These are phyloP conservation scores for Coelinius sp. DNA, from an alignment of 2,888 invertebrate genomes.

Conservation along the genomic window DNA sequence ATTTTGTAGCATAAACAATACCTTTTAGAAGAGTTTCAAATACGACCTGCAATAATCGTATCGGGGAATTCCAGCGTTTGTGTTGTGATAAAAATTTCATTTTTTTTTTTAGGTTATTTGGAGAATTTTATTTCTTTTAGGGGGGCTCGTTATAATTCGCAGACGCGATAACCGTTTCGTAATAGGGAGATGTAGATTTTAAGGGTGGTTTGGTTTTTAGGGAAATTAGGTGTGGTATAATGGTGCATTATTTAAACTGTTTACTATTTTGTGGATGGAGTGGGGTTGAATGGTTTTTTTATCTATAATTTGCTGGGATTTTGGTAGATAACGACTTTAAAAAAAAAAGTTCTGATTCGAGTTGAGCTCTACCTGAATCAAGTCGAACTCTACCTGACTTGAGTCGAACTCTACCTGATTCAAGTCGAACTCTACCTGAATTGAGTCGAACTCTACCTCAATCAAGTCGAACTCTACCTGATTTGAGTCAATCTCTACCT, in stretches of 20 bases:
- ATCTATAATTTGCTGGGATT: too few relatives aligned
- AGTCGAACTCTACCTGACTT: too few relatives aligned
- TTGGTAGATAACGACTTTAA: too few relatives aligned
- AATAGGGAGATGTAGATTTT: neutral
- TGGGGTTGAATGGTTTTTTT: too few relatives aligned
- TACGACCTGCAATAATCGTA: conserved; percentile 32
- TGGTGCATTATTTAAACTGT: neutral
- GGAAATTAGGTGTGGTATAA: neutral
- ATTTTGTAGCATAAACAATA: conserved; percentile 23
- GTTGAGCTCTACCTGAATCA: too few relatives aligned
- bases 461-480: too few relatives aligned
- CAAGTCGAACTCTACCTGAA: too few relatives aligned
- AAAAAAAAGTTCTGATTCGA: too few relatives aligned
- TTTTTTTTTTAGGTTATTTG: neutral
- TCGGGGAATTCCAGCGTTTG: conserved; percentile 17
- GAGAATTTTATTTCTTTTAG: neutral
- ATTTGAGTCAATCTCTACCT: too few relatives aligned
- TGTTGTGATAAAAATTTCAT: neutral
- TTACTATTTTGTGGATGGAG: neutral
- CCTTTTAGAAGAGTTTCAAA: conserved; percentile 17
- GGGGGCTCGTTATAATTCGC: conserved; percentile 7
- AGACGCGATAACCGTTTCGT: conserved; percentile 25
- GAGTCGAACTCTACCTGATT: too few relatives aligned
- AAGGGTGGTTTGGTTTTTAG: neutral
- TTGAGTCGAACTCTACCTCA: too few relatives aligned